Evolutionary conservation across 2,113 vertebrate species (phyloP), one percentile per base, ranked within the genome.

Genomic region (Canis aureus): DNA sequence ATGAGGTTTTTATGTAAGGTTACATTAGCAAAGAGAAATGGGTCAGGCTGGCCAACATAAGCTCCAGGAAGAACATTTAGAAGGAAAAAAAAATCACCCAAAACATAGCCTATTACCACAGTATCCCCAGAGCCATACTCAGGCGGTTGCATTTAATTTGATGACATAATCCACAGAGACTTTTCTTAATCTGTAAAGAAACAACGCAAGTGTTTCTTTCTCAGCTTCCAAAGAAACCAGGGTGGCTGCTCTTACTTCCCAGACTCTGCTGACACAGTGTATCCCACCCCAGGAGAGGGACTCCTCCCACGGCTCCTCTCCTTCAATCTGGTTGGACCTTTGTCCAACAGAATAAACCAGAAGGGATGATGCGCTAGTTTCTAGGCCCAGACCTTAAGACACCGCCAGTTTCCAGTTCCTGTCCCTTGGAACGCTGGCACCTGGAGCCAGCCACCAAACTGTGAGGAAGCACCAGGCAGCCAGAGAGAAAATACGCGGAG

Each of bases 81-180:
- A 55, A 80, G 73, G 85, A 16, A 64, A 80, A 69, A 95, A 95
- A 97, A 87, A 94, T 85, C 11, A 97, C 98, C 97, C 11, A 89
- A 97, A 98, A 97, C 95, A 20, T 89, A 97, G 97, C 84, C 97
- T 80, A 92, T 95, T 74, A 32, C 97, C 49, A 69, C 38, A 83
- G 79, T 82, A 57, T 64, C 96, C 97, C 85, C 94, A 92, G 97
- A 98, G 97, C 5, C 94, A 97, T 79, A 19, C 76, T 49, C 85
- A 57, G 76, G 98, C 25, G 32, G 93, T 81, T 97, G 0, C 0
- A 7, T 98, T 98, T 98, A 97, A 98, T 98, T 97, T 97, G 97
- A 98, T 96, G 95, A 96, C 76, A 97, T 22, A 97, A 97, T 96
- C 98, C 98, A 95, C 97, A 98, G 97, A 98, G 97, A 95, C 87